Evolutionary conservation across 2,888 invertebrate genomes (phyloP), one percentile per base, ranked within the genome.

Genomic region (Ypsolopha scabrella): DNA sequence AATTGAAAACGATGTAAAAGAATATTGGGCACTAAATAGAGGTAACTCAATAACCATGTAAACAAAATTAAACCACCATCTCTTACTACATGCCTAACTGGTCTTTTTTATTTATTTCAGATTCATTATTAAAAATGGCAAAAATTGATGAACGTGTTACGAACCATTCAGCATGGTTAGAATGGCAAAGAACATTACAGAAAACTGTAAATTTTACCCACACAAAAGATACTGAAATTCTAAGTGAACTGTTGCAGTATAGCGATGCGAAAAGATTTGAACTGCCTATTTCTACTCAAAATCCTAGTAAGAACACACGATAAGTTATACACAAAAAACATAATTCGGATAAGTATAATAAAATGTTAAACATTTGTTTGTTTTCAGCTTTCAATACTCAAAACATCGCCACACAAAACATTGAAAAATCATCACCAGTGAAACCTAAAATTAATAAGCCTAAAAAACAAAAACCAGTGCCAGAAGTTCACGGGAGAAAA

Each of bases 211-310:
- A 74, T 51, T 62, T 89, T 13, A 70, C 71, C 1, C 87, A 88
- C 67, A 88, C 90, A 0, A 69, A 58, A 43, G 77, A 85, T 54
- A 70, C 81, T 1, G 72, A 83, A 57, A 70, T 86, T 46, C 65
- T 89, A 11, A 68, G 78, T 6, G 72, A 80, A 13, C 60, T 89
- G 24, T 64, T 90, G 24, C 79, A 87, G 55, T 80, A 75, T 51
- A 80, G 87, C 36, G 88, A 88, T 57, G 75, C 78, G 0, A 88
- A 83, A 60, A 68, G 86, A 55, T 88, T 79, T 54, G 81, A 88
- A 50, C 60, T 86, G 56, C 78, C 85, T 1, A 58, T 68, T 8
- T 64, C 74, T 41, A 75, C 77, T 1, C 87, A 85, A 65, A 71
- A 73, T 53, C 72, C 73, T 55, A 66, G 87, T 87, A 65, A 72